Evolutionary conservation across 2,113 vertebrate genomes (phyloP).

Genomic region (Astur gentilis): DNA sequence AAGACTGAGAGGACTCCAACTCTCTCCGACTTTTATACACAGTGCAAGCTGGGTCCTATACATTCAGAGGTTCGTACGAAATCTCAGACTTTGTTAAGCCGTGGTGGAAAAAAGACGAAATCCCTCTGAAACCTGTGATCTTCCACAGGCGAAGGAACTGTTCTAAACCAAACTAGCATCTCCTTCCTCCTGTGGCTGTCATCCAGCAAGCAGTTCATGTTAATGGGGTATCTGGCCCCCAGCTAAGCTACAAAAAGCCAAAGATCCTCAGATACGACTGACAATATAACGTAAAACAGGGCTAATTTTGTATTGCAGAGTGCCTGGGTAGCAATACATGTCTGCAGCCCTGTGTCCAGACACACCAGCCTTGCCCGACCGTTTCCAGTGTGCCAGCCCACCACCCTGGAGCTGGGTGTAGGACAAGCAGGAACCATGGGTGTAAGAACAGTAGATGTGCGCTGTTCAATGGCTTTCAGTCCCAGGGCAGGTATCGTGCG

Average conservation of each 20-base stretch:
- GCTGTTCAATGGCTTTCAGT: background rate
- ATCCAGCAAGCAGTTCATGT: background rate
- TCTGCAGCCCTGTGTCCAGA: background rate
- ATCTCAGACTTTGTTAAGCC: background rate
- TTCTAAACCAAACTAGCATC: background rate
- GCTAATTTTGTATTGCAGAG: background rate
- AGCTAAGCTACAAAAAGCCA: background rate
- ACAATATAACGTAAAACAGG: background rate
- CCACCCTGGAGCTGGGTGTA: background rate
- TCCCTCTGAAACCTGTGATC: constrained; percentile 1
- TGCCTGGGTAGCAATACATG: background rate
- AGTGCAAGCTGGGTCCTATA: background rate
- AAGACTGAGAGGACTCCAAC: background rate
- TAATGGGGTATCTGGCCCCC: background rate
- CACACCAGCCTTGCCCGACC: background rate
- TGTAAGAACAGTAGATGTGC: background rate
- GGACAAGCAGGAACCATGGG: background rate
- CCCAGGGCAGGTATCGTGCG: background rate
- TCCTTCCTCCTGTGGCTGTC: constrained; percentile 2
- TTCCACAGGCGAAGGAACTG: constrained; percentile 17
- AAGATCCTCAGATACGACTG: background rate
- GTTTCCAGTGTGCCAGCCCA: background rate
- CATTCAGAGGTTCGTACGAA: background rate
- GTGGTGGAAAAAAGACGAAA: background rate
- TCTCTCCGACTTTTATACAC: background rate